Conservation (phyloP, 2,113 vertebrate genomes). For the Dendropsophus ebraccatus region DNA sequence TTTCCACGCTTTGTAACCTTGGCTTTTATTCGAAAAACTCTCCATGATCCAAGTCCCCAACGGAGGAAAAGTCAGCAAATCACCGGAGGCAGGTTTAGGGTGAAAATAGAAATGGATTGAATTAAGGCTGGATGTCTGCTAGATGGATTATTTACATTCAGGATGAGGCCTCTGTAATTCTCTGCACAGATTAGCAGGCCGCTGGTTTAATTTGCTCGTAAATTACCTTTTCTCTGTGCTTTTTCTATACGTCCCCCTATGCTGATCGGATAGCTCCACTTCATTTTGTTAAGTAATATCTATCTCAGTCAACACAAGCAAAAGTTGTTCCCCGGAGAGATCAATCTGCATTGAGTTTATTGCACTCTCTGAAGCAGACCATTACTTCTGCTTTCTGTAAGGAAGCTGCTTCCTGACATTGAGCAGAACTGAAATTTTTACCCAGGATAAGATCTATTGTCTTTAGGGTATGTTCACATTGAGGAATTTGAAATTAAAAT, state of each 20-base stretch:
- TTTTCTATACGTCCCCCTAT: not conserved
- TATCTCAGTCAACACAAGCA: not conserved
- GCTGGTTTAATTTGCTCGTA: not conserved
- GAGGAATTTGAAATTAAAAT: too few relatives aligned
- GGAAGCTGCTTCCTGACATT: conserved; percentile 7
- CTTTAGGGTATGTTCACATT: too few relatives aligned
- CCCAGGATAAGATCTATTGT: not conserved
- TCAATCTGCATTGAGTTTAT: not conserved
- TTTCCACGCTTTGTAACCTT: conserved; percentile 34
- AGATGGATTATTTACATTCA: not conserved
- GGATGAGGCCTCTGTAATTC: not conserved
- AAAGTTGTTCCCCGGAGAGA: not conserved
- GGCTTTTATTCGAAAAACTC: not conserved
- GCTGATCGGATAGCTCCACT: not conserved
- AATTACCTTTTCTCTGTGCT: not conserved
- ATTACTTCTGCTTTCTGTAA: not conserved
- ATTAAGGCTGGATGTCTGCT: not conserved
- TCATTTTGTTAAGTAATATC: not conserved
- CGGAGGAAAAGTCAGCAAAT: not conserved
- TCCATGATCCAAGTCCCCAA: not conserved
- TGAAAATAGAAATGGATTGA: not conserved
- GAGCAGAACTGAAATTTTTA: not conserved
- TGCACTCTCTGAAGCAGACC: too few relatives aligned
- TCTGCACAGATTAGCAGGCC: not conserved
- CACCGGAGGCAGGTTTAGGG: not conserved